phyloP scores from a whole-genome alignment of 2,888 invertebrate genomes.

The Idaea aversata region DNA sequence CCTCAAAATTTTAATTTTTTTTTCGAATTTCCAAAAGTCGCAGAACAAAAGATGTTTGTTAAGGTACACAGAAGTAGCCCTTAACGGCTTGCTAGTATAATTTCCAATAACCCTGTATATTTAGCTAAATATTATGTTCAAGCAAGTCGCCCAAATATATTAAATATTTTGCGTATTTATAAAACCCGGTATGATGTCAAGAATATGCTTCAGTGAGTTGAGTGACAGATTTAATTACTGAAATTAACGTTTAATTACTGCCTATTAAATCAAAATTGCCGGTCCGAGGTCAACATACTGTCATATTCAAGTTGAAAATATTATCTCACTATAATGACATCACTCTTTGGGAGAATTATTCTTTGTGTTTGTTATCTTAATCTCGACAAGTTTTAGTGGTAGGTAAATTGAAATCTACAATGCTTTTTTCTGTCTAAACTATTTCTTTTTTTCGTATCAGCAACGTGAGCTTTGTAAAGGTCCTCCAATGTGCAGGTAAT shows the following conservation, averaged over 20 bases:
- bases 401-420: not conserved
- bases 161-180: not conserved
- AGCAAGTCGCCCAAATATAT: not conserved
- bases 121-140: not conserved
- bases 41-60: too few relatives aligned
- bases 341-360: not conserved
- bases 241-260: conserved; percentile 29
- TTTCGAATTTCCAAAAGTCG: too few relatives aligned
- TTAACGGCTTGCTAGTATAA: too few relatives aligned
- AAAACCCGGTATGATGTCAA: conserved; percentile 7
- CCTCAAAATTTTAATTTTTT: too few relatives aligned
- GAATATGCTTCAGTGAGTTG: conserved; percentile 29
- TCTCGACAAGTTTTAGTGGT: not conserved
- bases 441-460: not conserved
- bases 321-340: not conserved
- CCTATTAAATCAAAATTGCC: conserved; percentile 1
- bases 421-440: not conserved
- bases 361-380: not conserved
- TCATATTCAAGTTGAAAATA: not conserved
- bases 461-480: too few relatives aligned
- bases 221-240: conserved; percentile 32
- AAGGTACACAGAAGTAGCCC: too few relatives aligned
- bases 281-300: not conserved
- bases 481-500: too few relatives aligned
- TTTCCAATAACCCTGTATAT: too few relatives aligned